Evolutionary conservation across 2,113 vertebrate species (phyloP), one percentile per base, ranked within the genome.

Genomic region (Prochilodus magdalenae): DNA sequence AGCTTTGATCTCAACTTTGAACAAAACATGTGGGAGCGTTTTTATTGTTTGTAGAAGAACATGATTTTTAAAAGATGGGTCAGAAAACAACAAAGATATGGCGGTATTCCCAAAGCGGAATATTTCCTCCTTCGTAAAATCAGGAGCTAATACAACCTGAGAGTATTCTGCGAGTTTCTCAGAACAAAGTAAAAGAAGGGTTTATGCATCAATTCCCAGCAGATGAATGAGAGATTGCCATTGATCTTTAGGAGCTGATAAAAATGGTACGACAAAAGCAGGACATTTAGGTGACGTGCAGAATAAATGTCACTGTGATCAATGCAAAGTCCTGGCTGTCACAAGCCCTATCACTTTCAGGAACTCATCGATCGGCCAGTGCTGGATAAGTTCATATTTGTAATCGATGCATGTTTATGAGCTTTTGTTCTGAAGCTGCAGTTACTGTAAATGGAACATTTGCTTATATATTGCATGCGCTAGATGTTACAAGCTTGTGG

Each of bases 221-320:
- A 65, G 4, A 49, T 57, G 70, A 74, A 79, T 26, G 26, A 51
- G 63, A 29, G 47, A 65, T 10, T 86, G 79, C 79, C 87, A 93
- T 91, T 87, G 93, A 93, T 91, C 88, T 85, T 82, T 87, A 80
- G 83, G 87, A 94, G 88, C 90, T 93, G 91, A 93, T 87, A 92
- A 92, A 93, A 95, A 95, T 91, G 93, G 91, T 95, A 93, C 92
- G 91, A 95, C 91, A 89, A 90, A 92, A 91, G 89, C 91, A 94
- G 92, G 92, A 93, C 92, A 93, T 96, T 96, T 95, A 92, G 92
- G 94, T 95, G 93, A 93, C 91, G 94, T 87, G 91, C 92, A 95
- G 94, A 93, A 95, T 94, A 96, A 97, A 97, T 96, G 95, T 95
- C 96, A 96, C 91, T 83, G 82, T 94, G 95, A 96, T 96, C 96